Conservation (phyloP, 53 echinoderm and acorn worm species). For the Henricia sp. region DNA sequence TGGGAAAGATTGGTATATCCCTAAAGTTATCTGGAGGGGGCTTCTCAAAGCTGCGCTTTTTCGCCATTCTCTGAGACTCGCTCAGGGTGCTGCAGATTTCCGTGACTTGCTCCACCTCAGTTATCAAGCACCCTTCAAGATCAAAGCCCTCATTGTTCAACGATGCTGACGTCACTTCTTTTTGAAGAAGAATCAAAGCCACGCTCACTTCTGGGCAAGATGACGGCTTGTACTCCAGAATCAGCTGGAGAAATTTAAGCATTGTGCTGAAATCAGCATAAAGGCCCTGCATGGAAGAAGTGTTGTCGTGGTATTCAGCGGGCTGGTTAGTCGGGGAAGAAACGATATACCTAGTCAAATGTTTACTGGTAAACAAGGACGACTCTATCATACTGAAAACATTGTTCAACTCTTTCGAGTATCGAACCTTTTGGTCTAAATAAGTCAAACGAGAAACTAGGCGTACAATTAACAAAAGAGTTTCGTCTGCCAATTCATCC, state of each 20-base stretch:
- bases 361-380: conserved; percentile 24
- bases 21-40: conserved; percentile 76
- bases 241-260: background rate
- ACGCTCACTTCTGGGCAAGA: conserved; percentile 35
- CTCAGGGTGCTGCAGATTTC: conserved; percentile 2
- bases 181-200: conserved; percentile 43
- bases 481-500: conserved; percentile 14
- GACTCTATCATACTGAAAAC: conserved; percentile 30
- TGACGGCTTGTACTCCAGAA: conserved; percentile 7
- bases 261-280: background rate
- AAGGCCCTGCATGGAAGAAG: background rate
- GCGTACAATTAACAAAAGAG: background rate
- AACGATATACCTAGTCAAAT: conserved; percentile 38
- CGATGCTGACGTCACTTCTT: conserved; percentile 9
- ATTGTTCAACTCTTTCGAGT: background rate
- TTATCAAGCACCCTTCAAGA: background rate
- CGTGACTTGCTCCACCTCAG: conserved; percentile 10
- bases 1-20: conserved; percentile 66
- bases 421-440: background rate
- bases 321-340: background rate
- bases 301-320: background rate
- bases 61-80: background rate
- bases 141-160: conserved; percentile 6
- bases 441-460: conserved; percentile 28
- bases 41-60: background rate